Percentiles rank a stretch among this genome's conserved stretches.
These are phyloP conservation scores for Drosophila sp. DNA, from an alignment of 1,140 invertebrate genomes.

Conservation along the genomic window DNA sequence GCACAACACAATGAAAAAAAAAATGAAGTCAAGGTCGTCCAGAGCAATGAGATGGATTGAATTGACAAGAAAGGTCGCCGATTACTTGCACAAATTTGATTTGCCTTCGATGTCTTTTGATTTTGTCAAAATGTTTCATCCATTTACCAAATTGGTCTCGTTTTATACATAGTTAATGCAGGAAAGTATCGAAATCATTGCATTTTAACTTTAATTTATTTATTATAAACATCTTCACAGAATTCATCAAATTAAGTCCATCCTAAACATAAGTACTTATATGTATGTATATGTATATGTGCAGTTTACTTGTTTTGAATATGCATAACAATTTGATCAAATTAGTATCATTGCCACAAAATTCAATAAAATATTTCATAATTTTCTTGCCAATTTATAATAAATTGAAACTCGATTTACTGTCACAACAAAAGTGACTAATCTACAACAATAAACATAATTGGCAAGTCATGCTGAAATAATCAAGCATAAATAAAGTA, in stretches of 20 bases:
- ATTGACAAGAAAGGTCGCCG: conserved; percentile 13
- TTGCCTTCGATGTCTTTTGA: neutral
- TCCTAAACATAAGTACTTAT: no score
- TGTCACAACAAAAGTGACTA: conserved; percentile 1
- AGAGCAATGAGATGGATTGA: conserved; percentile 4
- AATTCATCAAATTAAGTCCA: neutral
- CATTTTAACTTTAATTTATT: neutral
- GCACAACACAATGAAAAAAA: neutral
- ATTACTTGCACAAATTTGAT: conserved; percentile 4
- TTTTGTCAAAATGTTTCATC: neutral
- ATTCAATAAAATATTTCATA: neutral
- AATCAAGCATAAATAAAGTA: neutral
- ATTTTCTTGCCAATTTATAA: conserved; percentile 5
- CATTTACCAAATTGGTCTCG: neutral
- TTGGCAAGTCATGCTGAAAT: conserved; percentile 1
- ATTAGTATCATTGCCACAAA: neutral
- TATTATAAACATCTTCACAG: no score
- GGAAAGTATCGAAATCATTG: neutral
- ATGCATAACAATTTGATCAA: neutral
- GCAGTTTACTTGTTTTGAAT: neutral
- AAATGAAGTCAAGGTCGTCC: conserved; percentile 57
- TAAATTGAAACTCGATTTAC: conserved; percentile 5
- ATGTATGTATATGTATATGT: neutral
- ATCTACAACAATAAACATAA: conserved; percentile 8
- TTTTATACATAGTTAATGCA: neutral